Conservation (phyloP, 2,113 vertebrate species). For the Pygathrix nemaeus region DNA sequence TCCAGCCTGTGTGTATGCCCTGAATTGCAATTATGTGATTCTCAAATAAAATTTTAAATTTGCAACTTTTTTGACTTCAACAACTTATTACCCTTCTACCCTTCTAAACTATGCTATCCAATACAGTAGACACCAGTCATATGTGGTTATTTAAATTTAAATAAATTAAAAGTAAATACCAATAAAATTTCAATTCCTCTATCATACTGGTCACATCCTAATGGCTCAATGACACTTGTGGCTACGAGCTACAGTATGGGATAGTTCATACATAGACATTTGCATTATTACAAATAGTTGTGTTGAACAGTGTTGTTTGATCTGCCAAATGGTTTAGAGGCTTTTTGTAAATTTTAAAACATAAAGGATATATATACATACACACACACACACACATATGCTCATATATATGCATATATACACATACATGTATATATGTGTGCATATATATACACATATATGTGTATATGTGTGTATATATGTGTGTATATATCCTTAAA, state of each 20-base stretch:
- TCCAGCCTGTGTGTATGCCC: not conserved
- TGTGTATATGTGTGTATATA: too few species aligned
- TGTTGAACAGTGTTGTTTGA: not conserved
- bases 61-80: not conserved
- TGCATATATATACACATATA: too few species aligned
- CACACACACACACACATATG: rapidly evolving
- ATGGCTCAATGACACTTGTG: not conserved
- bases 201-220: not conserved
- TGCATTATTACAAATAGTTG: not conserved
- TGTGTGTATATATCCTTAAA: not conserved
- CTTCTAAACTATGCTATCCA: not conserved
- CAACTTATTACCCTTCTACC: not conserved
- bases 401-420: too few species aligned
- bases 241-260: not conserved
- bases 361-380: not conserved
- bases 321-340: not conserved
- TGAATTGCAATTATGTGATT: not conserved
- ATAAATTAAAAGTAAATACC: not conserved
- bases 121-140: too few species aligned
- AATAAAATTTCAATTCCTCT: not conserved
- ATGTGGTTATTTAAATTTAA: not conserved
- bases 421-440: too few species aligned
- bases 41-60: not conserved
- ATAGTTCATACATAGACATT: not conserved
- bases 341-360: not conserved